These are phyloP conservation scores for Trematomus bernacchii DNA, from an alignment of 2,797 vertebrate species.

Conservation along the genomic window DNA sequence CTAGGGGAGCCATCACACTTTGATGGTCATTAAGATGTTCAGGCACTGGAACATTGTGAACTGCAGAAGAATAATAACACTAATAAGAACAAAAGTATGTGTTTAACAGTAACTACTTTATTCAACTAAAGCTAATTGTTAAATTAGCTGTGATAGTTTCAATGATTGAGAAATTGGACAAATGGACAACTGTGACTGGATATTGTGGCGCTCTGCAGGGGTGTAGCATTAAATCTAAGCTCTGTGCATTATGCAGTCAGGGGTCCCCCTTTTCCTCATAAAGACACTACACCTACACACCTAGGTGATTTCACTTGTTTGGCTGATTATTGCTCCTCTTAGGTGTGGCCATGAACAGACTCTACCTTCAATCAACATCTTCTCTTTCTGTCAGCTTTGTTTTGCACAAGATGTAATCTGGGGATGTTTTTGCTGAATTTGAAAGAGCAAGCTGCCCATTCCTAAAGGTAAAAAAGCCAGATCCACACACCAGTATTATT, in stretches of 20 bases:
- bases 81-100: conserved; percentile 6
- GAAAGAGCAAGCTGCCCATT: background rate
- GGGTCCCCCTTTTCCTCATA: background rate
- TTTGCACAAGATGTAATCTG: background rate
- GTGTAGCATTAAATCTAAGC: conserved; percentile 1
- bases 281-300: conserved; percentile 1
- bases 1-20: conserved; percentile 42
- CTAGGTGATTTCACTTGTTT: background rate
- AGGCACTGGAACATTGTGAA: conserved; percentile 13
- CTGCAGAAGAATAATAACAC: background rate
- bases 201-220: conserved; percentile 2
- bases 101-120: conserved; percentile 10
- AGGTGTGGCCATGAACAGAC: background rate
- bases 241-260: background rate
- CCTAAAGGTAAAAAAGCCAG: background rate
- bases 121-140: conserved; percentile 15
- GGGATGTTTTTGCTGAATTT: background rate
- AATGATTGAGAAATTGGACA: conserved; percentile 6
- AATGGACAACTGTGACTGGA: background rate
- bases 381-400: background rate
- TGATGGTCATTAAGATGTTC: conserved; percentile 46
- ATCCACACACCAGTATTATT: background rate
- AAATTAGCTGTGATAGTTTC: conserved; percentile 11
- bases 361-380: background rate
- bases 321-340: background rate